Conservation (phyloP, 2,797 vertebrate species). For the Syngnathus acus region DNA sequence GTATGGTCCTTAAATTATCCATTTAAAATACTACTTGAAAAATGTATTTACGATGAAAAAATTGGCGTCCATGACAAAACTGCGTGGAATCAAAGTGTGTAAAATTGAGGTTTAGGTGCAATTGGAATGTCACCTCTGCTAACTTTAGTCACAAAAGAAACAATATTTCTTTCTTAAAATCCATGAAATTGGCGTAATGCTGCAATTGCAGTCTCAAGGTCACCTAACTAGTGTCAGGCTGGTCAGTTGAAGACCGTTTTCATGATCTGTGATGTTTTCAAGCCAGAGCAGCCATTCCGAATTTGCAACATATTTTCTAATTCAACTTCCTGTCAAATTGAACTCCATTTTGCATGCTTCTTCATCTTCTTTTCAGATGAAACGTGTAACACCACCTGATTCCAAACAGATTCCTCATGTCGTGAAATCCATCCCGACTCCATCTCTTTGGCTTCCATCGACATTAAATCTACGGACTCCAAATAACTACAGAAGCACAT, state of each 20-base stretch:
- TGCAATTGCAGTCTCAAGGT: neutral
- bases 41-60: too few relatives aligned
- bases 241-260: neutral
- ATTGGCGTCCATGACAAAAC: too few relatives aligned
- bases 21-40: too few relatives aligned
- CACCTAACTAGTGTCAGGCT: neutral
- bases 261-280: neutral
- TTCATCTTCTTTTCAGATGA: slow-evolving; percentile 55
- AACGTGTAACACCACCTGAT: slow-evolving; percentile 55
- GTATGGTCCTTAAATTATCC: too few relatives aligned
- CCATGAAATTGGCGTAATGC: neutral
- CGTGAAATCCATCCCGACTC: slow-evolving; percentile 58
- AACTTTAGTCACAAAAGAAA: neutral
- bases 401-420: slow-evolving; percentile 45
- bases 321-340: neutral
- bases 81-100: too few relatives aligned
- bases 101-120: too few relatives aligned
- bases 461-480: slow-evolving; percentile 74
- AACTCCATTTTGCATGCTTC: neutral
- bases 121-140: too few relatives aligned
- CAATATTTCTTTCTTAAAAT: neutral
- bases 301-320: neutral
- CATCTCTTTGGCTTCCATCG: slow-evolving; percentile 45
- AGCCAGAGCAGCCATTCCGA: neutral
- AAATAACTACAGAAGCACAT: slow-evolving; percentile 54